These are phyloP conservation scores for Micrasema minimum DNA, from an alignment of 1,140 invertebrate genomes.

Conservation along the genomic window DNA sequence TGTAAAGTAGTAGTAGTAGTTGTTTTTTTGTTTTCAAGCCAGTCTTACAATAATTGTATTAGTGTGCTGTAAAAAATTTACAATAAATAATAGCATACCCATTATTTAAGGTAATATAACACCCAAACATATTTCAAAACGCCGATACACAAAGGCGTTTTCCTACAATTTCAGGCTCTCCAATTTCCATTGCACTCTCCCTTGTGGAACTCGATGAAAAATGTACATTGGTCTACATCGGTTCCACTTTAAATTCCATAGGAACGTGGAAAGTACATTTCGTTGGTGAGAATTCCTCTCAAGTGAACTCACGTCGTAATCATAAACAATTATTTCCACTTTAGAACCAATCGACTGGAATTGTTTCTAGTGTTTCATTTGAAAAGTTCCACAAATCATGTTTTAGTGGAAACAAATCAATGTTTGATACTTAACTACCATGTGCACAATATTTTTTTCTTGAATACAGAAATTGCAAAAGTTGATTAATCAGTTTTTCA, in stretches of 20 bases:
- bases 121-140: no score
- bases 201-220: conserved; percentile 9
- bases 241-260: conserved; percentile 19
- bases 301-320: conserved; percentile 35
- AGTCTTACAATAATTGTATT: no score
- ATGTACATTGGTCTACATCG: conserved; percentile 7
- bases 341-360: conserved; percentile 16
- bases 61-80: no score
- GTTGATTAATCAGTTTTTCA: no score
- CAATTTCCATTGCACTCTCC: conserved; percentile 11
- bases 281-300: conserved; percentile 7
- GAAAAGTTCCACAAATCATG: background rate
- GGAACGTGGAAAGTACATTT: conserved; percentile 22
- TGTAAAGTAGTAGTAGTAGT: no score
- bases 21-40: no score
- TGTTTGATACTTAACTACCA: no score
- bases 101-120: no score
- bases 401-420: no score
- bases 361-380: conserved; percentile 9
- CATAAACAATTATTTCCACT: conserved; percentile 34
- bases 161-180: background rate
- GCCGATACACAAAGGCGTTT: background rate
- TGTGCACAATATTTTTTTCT: no score
- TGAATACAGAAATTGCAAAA: no score
- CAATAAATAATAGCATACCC: no score